These are phyloP conservation scores for Felis chaus DNA, from an alignment of 2,113 vertebrate species.

Conservation along the genomic window DNA sequence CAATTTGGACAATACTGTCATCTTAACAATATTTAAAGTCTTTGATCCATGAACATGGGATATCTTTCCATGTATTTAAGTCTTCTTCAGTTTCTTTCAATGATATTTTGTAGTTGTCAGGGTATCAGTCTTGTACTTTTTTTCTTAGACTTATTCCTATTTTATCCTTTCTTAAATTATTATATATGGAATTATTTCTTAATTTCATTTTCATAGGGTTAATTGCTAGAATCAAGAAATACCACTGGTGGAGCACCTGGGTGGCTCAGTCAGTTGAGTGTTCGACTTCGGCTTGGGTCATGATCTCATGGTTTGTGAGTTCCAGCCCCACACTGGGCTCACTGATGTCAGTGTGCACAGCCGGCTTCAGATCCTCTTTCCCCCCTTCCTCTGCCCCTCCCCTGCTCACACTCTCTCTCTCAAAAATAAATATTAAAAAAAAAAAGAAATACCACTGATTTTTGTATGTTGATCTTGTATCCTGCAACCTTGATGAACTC, in stretches of 20 bases:
- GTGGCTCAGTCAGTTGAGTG: too few relatives aligned
- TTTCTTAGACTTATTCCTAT: background rate
- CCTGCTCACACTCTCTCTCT: too few relatives aligned
- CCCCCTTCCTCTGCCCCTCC: too few relatives aligned
- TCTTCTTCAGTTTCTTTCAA: background rate
- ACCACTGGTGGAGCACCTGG: background rate
- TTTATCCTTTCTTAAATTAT: background rate
- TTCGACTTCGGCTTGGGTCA: too few relatives aligned
- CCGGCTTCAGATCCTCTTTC: too few relatives aligned
- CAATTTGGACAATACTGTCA: background rate
- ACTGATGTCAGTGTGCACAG: too few relatives aligned
- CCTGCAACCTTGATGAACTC: background rate
- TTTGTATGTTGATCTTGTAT: background rate
- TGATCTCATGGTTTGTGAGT: too few relatives aligned
- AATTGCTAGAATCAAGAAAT: background rate
- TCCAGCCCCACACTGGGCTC: too few relatives aligned
- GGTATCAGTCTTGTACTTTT: background rate
- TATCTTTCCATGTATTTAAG: background rate
- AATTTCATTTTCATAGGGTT: background rate
- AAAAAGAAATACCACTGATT: background rate
- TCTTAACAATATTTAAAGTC: background rate
- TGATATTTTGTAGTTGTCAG: background rate
- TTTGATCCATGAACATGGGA: background rate
- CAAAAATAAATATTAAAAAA: too few relatives aligned
- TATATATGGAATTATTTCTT: background rate